Conservation (phyloP, 2,113 vertebrate genomes). For the Anoplopoma fimbria region DNA sequence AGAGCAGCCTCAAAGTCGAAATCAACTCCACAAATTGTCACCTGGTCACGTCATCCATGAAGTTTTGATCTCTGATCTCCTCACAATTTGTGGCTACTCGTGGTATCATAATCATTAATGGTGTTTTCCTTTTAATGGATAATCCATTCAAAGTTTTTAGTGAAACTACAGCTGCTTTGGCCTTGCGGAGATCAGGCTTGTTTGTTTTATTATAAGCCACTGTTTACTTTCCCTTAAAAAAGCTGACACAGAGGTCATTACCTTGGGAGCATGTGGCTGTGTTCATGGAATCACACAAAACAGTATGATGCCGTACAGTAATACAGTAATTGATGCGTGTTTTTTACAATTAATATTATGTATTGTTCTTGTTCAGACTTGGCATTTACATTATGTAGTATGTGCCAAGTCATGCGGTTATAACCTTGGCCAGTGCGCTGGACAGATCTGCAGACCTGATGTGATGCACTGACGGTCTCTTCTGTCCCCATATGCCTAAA, state of each 20-base stretch:
- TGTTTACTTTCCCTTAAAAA: slow-evolving; percentile 43
- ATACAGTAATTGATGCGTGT: too few relatives aligned
- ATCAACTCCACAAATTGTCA: not conserved
- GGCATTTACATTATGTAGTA: not conserved
- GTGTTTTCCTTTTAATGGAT: slow-evolving; percentile 28
- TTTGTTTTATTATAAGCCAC: slow-evolving; percentile 24
- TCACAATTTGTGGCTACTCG: not conserved
- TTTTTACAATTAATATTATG: not conserved
- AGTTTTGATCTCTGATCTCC: not conserved
- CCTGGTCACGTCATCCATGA: not conserved
- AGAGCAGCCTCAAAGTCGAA: not conserved
- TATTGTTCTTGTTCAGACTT: not conserved
- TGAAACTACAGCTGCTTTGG: not conserved
- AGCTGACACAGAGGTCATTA: slow-evolving; percentile 52
- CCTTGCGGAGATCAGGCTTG: slow-evolving; percentile 19
- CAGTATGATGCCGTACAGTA: too few relatives aligned
- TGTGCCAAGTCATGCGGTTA: not conserved
- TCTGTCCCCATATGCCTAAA: not conserved
- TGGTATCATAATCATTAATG: too few relatives aligned
- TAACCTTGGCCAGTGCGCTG: not conserved
- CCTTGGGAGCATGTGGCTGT: slow-evolving; percentile 2
- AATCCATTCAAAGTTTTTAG: slow-evolving; percentile 12
- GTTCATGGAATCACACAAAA: too few relatives aligned
- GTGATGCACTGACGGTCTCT: rapidly evolving
- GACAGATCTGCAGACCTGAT: slow-evolving; percentile 12